phyloP scores from a whole-genome alignment of 2,113 vertebrate genomes.

The Atrichornis clamosus region DNA sequence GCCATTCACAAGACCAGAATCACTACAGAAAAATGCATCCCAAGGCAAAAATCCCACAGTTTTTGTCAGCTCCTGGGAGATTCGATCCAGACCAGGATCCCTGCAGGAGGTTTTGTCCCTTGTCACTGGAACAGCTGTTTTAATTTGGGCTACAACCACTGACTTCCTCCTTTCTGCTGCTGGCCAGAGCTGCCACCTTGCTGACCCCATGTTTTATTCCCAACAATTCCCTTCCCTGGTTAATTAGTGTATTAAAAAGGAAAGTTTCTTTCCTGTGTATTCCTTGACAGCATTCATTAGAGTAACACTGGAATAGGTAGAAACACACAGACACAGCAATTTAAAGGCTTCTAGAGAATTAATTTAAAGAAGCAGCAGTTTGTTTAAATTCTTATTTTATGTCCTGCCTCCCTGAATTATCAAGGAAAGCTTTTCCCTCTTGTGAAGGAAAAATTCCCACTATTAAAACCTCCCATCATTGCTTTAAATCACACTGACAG shows the following conservation, averaged over 20 bases:
- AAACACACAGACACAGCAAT: background rate
- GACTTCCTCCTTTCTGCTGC: background rate
- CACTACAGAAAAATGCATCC: background rate
- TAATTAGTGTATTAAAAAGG: background rate
- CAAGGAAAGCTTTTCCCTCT: background rate
- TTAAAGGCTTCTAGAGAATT: background rate
- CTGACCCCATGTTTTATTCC: background rate
- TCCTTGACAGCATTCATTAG: background rate
- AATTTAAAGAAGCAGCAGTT: background rate
- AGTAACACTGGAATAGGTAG: background rate
- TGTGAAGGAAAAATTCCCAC: background rate
- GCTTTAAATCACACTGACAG: background rate
- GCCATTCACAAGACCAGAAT: background rate
- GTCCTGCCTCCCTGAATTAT: background rate
- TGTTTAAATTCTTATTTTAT: background rate
- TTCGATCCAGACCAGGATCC: background rate
- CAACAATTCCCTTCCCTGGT: background rate
- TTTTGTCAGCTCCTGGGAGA: background rate
- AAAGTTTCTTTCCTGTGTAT: background rate
- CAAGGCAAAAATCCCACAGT: background rate
- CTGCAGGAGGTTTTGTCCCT: background rate
- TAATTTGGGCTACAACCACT: background rate
- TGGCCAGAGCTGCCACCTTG: background rate
- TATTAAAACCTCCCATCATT: background rate
- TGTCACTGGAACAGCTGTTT: background rate